Conservation (phyloP, 2,113 vertebrate genomes). For the Archilochus colubris region DNA sequence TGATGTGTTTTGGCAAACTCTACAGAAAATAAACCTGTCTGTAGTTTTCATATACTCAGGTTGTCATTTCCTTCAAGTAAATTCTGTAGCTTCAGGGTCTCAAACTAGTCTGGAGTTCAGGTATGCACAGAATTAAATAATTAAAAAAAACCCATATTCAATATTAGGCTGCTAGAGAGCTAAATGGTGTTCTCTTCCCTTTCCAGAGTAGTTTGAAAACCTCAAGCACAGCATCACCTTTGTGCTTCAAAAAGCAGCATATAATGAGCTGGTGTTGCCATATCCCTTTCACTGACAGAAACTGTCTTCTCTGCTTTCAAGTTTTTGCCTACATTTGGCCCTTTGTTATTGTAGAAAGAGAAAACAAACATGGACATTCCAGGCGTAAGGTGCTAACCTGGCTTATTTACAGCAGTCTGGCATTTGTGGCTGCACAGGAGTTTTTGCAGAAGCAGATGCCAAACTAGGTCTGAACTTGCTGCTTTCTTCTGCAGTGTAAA, state of each 20-base stretch:
- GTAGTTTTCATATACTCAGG: not conserved
- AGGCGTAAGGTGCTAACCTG: not conserved
- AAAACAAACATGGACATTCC: not conserved
- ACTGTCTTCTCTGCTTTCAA: not conserved
- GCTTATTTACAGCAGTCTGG: not conserved
- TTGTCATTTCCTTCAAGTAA: not conserved
- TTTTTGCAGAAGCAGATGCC: not conserved
- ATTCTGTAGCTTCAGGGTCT: not conserved
- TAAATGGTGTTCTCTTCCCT: not conserved
- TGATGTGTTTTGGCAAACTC: not conserved
- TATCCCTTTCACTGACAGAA: not conserved
- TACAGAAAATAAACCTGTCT: not conserved
- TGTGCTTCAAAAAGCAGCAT: not conserved
- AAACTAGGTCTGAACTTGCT: not conserved
- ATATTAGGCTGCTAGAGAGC: not conserved
- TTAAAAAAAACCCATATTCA: not conserved
- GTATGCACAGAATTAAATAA: not conserved
- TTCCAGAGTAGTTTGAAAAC: not conserved
- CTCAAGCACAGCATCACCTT: rapidly evolving
- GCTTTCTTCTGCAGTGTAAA: not conserved
- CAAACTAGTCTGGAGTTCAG: not conserved
- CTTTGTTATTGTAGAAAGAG: not conserved
- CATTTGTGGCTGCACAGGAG: not conserved
- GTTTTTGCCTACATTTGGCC: not conserved
- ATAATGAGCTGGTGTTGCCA: rapidly evolving